Evolutionary conservation across 2,888 invertebrate genomes (phyloP), one percentile per base, ranked within the genome.

Genomic region (Monoplex corrugatus): DNA sequence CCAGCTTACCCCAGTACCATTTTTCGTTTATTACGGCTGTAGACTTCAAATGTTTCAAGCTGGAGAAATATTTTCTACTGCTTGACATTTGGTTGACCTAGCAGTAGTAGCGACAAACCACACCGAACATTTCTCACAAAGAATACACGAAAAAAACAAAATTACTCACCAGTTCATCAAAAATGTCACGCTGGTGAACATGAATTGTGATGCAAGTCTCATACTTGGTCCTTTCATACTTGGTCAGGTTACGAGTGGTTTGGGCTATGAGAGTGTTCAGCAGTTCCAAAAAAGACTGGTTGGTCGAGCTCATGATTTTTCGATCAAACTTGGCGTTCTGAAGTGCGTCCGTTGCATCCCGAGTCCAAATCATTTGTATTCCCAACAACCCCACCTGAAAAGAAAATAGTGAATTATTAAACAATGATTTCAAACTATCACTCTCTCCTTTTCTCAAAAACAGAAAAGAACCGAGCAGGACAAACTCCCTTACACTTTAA

Each of bases 181-280:
- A 98, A 92, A 98, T 98, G 95, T 98, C 98, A 93, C 98, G 97
- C 96, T 98, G 98, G 97, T 98, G 98, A 0, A 98, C 98, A 95
- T 98, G 98, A 94, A 98, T 98, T 0, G 98, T 98, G 86, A 98
- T 98, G 97, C 98, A 97, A 1, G 98, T 98, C 95, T 98, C 98
- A 92, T 97, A 98, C 94, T 98, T 97, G 32, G 97, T 97, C 94
- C 98, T 97, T 92, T 98, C 97, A 93, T 98, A 97, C 92, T 97
- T 97, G 0, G 97, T 96, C 84, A 98, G 96, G 96, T 98, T 98
- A 93, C 97, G 97, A 0, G 98, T 97, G 0, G 98, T 98, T 93
- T 98, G 97, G 93, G 98, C 98, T 94, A 98, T 98, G 1, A 98
- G 97, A 86, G 97, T 97, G 95, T 98, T 98, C 43, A 98, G 96